A percentile compares a stretch with the other conserved stretches of the same genome.
Evolutionary conservation across 23 tunicate genomes (phyloP).

Genomic region (Halocynthia aurantium): DNA sequence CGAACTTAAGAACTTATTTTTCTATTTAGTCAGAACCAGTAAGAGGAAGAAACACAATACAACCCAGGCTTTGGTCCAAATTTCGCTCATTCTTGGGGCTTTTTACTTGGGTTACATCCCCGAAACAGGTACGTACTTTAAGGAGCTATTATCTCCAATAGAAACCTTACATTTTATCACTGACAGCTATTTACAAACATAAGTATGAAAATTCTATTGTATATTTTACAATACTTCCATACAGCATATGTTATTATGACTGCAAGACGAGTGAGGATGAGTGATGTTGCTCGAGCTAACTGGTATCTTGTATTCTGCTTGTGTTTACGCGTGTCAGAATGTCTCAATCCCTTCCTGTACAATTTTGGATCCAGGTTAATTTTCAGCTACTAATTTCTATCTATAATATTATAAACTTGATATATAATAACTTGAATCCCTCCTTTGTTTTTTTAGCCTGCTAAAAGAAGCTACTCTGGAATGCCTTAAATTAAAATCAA

Average conservation of each 20-base stretch:
- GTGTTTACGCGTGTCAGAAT: not conserved
- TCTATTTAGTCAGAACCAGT: not conserved
- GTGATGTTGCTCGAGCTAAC: not conserved
- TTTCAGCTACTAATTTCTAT: not conserved
- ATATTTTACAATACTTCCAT: not conserved
- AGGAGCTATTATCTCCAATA: not conserved
- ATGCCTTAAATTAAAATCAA: too few species aligned
- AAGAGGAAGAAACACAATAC: not conserved
- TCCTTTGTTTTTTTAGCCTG: too few species aligned
- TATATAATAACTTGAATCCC: too few species aligned
- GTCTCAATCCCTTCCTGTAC: not conserved
- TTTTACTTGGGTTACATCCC: not conserved
- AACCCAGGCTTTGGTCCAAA: not conserved
- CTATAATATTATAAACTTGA: too few species aligned
- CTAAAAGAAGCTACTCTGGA: too few species aligned
- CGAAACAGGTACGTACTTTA: not conserved
- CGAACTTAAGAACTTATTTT: not conserved
- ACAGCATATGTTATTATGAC: not conserved
- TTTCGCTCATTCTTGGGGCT: not conserved
- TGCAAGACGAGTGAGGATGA: not conserved
- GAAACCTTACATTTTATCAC: not conserved
- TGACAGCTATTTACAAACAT: not conserved
- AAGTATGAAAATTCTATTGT: not conserved
- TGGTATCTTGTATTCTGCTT: not conserved
- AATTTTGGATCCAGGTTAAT: constrained; percentile 7